Evolutionary conservation across 2,888 invertebrate species (phyloP), one percentile per base, ranked within the genome.

Genomic region (Campaea margaritaria): DNA sequence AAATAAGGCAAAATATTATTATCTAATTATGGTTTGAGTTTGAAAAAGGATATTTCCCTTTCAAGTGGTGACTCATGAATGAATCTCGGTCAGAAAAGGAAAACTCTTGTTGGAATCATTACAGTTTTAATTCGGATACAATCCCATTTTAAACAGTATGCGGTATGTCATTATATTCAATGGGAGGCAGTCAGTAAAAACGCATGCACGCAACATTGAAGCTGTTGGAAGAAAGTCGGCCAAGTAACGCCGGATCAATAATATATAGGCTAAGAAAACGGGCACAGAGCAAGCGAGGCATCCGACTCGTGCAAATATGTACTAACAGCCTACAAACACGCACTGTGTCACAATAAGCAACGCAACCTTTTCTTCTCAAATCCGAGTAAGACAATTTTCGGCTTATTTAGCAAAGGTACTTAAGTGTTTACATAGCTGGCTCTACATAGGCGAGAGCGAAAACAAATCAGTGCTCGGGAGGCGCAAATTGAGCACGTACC

Each of bases 401-500:
- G 38, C 12, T 55, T 51, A 60, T 39, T 61, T 55, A 43, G 60
- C 50, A 15, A 43, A 47, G 51, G 60, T 51, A n/a, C 55, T 51
- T 15, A 36, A 59, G 50, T 54, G 60, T 48, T 55, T 55, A 60
- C 47, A 48, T 61, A 60, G 46, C 54, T 21, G 46, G 36, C 50
- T 31, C 31, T 74, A 82, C 79, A 85, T 83, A 79, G 84, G 82
- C 81, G 79, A 83, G 86, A 84, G 78, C 84, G 89, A 90, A 92
- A 91, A 91, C 92, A 92, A 92, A 92, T 92, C 92, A 91, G 90
- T 82, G 88, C 85, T 75, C 74, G 89, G 90, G 90, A 89, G 91
- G 91, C 91, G 89, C 88, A 91, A 92, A 91, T 92, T 91, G 91
- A 90, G 91, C 91, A 92, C 92, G 92, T 92, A 91, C 89, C 91